A percentile compares a stretch with the other conserved stretches of the same genome.
Evolutionary conservation across 2,797 vertebrate species (phyloP).

Genomic region (Notolepis coatsorum): DNA sequence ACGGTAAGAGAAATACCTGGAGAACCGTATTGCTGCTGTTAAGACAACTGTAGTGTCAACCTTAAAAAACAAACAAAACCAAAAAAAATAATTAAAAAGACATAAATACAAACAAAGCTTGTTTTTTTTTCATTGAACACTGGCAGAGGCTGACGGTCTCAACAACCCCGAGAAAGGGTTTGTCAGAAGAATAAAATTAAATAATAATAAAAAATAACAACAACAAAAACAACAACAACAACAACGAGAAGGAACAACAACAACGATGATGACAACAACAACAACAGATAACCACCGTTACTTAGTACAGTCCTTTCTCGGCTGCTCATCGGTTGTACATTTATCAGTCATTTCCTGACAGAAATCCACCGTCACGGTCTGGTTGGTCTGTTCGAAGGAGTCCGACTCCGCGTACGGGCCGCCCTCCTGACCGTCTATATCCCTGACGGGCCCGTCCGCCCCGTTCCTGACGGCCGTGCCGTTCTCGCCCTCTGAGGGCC

Average conservation of each 20-base stretch:
- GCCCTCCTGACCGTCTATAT: conserved; percentile 77
- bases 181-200: conserved; percentile 81
- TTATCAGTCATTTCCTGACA: conserved; percentile 99
- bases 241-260: too few species aligned
- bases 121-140: conserved; percentile 82
- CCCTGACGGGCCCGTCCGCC: conserved; percentile 78
- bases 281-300: conserved; percentile 75
- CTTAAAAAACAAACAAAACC: conserved; percentile 76
- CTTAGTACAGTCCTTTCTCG: conserved; percentile 94
- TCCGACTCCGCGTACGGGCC: conserved; percentile 85
- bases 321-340: conserved; percentile 98
- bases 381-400: conserved; percentile 88
- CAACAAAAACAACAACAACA: too few species aligned
- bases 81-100: conserved; percentile 71
- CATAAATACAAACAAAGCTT: conserved; percentile 78
- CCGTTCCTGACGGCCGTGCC: conserved; percentile 79
- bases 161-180: conserved; percentile 76
- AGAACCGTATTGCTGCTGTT: conserved; percentile 99
- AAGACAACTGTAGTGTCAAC: conserved; percentile 99
- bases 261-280: too few species aligned
- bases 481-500: conserved; percentile 78
- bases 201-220: conserved; percentile 69
- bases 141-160: conserved; percentile 88
- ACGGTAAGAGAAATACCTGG: conserved; percentile 87
- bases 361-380: conserved; percentile 98